A percentile compares a stretch with the other conserved stretches of the same genome.
Evolutionary conservation across 2,888 invertebrate genomes (phyloP).

Genomic region (Acanthoscelides obtectus): DNA sequence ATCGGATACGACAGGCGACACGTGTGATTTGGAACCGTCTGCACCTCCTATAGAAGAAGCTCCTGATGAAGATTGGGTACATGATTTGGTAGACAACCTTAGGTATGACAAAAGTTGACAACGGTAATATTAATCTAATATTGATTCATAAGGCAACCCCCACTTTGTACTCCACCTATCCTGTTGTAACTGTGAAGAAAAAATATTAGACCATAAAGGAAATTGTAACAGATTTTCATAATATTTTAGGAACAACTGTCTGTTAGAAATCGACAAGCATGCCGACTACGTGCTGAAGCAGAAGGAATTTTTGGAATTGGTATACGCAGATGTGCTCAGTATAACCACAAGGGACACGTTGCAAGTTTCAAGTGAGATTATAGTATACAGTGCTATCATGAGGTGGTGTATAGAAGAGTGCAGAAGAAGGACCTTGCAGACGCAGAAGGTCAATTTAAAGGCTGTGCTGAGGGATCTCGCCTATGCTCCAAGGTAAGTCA

Average conservation of each 20-base stretch:
- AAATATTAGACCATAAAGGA: too few relatives aligned
- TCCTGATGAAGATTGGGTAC: constrained; percentile 34
- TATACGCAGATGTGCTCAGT: constrained; percentile 58
- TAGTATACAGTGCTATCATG: constrained; percentile 60
- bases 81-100: constrained; percentile 55
- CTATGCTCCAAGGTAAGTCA: constrained; percentile 38
- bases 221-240: too few relatives aligned
- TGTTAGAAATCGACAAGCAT: constrained; percentile 57
- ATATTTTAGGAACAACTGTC: constrained; percentile 55
- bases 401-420: constrained; percentile 59
- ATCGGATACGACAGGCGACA: constrained; percentile 33
- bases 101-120: neutral
- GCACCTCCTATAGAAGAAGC: constrained; percentile 43
- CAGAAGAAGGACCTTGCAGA: constrained; percentile 50
- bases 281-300: constrained; percentile 54
- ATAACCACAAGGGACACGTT: constrained; percentile 66
- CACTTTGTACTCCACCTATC: too few relatives aligned
- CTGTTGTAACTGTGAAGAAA: too few relatives aligned
- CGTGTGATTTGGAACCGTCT: constrained; percentile 39
- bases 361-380: constrained; percentile 57
- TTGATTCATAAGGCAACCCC: too few relatives aligned
- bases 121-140: too few relatives aligned
- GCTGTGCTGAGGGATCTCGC: constrained; percentile 46
- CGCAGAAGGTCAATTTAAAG: constrained; percentile 51
- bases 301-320: constrained; percentile 58